Evolutionary conservation across 2,888 invertebrate species (phyloP).

Genomic region (Epirrhoe tristata): DNA sequence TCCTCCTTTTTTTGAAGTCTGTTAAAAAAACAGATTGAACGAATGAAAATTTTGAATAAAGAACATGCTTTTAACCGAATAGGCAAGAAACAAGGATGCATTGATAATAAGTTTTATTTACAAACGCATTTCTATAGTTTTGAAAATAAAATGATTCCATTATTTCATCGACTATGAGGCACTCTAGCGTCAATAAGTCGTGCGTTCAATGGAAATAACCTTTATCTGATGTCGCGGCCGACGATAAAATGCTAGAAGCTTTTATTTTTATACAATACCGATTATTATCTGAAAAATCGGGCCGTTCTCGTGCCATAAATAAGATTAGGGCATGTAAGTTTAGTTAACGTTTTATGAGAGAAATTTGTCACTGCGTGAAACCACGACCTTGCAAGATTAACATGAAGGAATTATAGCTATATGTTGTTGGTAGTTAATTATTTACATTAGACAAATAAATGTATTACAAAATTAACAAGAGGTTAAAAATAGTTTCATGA

Average conservation of each 20-base stretch:
- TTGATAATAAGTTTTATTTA: background rate
- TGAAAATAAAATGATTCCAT: background rate
- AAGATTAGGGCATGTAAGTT: constrained; percentile 66
- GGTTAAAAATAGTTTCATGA: constrained; percentile 30
- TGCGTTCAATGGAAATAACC: background rate
- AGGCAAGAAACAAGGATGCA: background rate
- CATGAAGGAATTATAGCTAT: background rate
- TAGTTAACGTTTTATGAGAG: constrained; percentile 51
- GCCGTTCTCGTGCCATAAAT: constrained; percentile 63
- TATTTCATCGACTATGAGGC: background rate
- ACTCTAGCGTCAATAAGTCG: constrained; percentile 14
- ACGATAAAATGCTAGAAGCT: constrained; percentile 16
- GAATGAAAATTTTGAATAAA: too few relatives aligned
- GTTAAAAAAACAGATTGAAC: too few relatives aligned
- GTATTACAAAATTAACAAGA: background rate
- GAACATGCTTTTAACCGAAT: too few relatives aligned
- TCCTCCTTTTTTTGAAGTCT: too few relatives aligned
- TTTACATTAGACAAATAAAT: background rate
- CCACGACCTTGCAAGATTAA: constrained; percentile 46
- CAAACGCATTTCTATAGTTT: background rate
- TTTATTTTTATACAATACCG: constrained; percentile 55
- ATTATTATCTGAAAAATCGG: constrained; percentile 64
- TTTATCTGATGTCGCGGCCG: constrained; percentile 13
- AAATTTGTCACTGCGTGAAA: constrained; percentile 52
- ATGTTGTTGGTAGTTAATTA: background rate